Base-by-base conservation (phyloP, 2,797 vertebrate genomes). In the Acropternis orthonyx region DNA sequence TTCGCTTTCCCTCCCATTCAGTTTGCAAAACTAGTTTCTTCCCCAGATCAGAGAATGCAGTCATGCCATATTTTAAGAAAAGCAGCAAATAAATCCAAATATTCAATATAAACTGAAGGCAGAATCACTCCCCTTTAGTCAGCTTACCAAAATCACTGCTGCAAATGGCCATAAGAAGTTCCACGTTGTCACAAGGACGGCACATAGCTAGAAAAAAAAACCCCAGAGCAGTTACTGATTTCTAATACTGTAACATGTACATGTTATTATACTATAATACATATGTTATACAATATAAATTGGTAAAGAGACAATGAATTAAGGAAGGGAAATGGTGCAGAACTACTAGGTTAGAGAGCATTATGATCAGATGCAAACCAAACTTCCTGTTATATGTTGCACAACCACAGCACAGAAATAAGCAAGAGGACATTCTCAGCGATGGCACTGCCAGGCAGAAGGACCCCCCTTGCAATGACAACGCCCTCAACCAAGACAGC, bases 141-240 rank as follows among this genome's bases (percentile, higher is more conserved):
- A 78, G 21, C 98, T 81, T 95, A 99, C 98, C 98, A 93, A 98
- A 98, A 91, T 99, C 98, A 95, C 98, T 98, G 97, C 93, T 98
- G 97, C 98, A 98, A 89, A 98, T 51, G 59, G 98, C 98, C 98
- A 98, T 95, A 41, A 98, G 98, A 74, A 98, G 98, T 65, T 99
- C 98, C 56, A 97, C 63, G 4, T 98, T 96, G 66, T 97, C 97
- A 97, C 98, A 99, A 44, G 98, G 98, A 69, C 95, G 97, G 85
- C 98, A 98, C 44, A 96, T 95, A 73, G 97, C 98, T 98, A 51
- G 34, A 69, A 51, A 52, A 51, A 67, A 79, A 68, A n/a, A n/a
- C n/a, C n/a, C n/a, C 52, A 72, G 44, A 81, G 21, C 26, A 66
- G 13, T 7, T n/a, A 23, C 7, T 73, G 56, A 3, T 8, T 76